Percentiles rank a stretch among this genome's conserved stretches.
These are phyloP conservation scores for Syncerus caffer DNA, from an alignment of 2,797 vertebrate genomes.

Conservation along the genomic window DNA sequence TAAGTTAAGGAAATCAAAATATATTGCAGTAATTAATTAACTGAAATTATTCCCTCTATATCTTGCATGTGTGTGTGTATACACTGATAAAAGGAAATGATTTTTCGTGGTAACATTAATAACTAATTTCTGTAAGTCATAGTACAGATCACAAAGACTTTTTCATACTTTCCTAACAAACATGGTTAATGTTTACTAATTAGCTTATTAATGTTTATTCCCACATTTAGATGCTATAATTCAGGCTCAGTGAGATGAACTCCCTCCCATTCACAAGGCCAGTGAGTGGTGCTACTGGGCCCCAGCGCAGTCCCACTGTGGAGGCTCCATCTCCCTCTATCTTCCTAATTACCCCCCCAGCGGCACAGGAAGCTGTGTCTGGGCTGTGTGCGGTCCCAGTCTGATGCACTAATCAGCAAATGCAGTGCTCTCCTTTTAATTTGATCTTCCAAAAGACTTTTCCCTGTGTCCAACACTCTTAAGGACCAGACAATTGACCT, in stretches of 20 bases:
- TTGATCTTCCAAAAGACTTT: neutral
- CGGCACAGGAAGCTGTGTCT: neutral
- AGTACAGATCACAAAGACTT: neutral
- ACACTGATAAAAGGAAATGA: neutral
- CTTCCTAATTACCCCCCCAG: neutral
- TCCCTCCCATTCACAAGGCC: neutral
- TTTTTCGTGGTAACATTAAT: neutral
- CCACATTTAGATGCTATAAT: neutral
- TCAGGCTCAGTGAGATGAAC: neutral
- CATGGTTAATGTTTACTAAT: neutral
- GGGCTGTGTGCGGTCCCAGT: neutral
- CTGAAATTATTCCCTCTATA: neutral
- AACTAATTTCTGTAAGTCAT: neutral
- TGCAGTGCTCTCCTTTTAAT: neutral
- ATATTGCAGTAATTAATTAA: neutral
- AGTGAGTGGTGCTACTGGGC: neutral
- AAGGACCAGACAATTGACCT: neutral
- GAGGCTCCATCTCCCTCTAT: neutral
- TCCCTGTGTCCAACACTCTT: neutral
- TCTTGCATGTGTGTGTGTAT: neutral
- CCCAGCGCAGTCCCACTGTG: neutral
- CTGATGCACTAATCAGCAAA: neutral
- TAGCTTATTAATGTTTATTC: neutral
- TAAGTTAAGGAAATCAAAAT: neutral
- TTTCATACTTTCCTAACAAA: neutral